Percentiles rank a stretch among this genome's conserved stretches.
Conservation (phyloP, 1,140 invertebrate genomes). For the Ectropis grisescens region DNA sequence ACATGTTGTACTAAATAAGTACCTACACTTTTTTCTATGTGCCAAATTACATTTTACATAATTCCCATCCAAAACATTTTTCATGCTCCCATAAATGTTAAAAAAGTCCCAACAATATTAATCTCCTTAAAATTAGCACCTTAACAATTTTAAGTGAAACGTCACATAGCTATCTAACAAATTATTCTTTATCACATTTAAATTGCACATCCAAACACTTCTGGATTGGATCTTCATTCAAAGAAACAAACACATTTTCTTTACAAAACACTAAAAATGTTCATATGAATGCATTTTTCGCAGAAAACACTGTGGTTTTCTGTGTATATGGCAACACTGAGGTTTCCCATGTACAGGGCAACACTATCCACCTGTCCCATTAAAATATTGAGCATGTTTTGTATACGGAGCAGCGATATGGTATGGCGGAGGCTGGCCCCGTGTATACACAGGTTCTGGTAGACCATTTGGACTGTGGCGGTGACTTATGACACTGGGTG, state of each 20-base stretch:
- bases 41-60: constrained; percentile 5
- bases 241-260: no score
- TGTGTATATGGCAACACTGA: constrained; percentile 13
- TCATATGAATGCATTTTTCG: constrained; percentile 8
- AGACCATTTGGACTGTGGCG: constrained; percentile 43
- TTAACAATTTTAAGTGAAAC: constrained; percentile 23
- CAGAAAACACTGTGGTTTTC: no score
- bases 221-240: no score
- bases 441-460: constrained; percentile 39
- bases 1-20: constrained; percentile 52
- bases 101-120: constrained; percentile 32
- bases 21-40: constrained; percentile 29
- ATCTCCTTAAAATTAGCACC: constrained; percentile 46
- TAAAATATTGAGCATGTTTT: constrained; percentile 70
- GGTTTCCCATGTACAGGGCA: constrained; percentile 12
- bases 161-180: constrained; percentile 30
- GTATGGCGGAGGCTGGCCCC: constrained; percentile 61
- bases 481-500: constrained; percentile 40
- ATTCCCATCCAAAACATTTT: no score
- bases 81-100: no score
- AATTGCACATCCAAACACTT: constrained; percentile 33
- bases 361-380: constrained; percentile 60
- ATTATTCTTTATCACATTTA: constrained; percentile 57
- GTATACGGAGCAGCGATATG: constrained; percentile 69
- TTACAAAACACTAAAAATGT: constrained; percentile 10